phyloP scores from a whole-genome alignment of 2,888 invertebrate genomes.

The Nebria salina region DNA sequence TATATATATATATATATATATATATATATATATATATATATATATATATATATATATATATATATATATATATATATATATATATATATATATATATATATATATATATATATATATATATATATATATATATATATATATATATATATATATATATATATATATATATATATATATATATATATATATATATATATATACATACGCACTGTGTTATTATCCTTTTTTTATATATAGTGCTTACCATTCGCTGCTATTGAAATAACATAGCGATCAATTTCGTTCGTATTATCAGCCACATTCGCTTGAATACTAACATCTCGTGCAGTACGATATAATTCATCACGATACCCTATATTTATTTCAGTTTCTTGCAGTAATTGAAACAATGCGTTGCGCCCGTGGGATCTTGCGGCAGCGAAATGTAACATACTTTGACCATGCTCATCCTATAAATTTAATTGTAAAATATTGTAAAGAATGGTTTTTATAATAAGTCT shows the following conservation, averaged over 20 bases:
- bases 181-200: background rate
- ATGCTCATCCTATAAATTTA: constrained; percentile 78
- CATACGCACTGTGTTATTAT: no score
- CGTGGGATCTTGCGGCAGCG: constrained; percentile 84
- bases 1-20: no score
- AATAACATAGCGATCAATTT: constrained; percentile 84
- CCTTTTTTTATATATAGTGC: background rate
- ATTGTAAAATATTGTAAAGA: background rate
- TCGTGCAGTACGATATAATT: constrained; percentile 85
- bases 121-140: no score
- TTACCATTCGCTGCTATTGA: constrained; percentile 81
- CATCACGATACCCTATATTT: constrained; percentile 84
- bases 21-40: no score
- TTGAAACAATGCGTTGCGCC: constrained; percentile 81
- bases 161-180: no score
- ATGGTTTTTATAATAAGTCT: constrained; percentile 48
- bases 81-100: no score
- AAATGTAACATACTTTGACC: constrained; percentile 91
- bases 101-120: no score
- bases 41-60: no score
- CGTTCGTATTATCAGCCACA: constrained; percentile 79
- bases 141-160: no score
- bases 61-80: no score
- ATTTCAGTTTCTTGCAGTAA: constrained; percentile 82
- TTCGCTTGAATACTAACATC: constrained; percentile 86